phyloP scores from a whole-genome alignment of 2,113 vertebrate species.

The Phrynosoma platyrhinos region DNA sequence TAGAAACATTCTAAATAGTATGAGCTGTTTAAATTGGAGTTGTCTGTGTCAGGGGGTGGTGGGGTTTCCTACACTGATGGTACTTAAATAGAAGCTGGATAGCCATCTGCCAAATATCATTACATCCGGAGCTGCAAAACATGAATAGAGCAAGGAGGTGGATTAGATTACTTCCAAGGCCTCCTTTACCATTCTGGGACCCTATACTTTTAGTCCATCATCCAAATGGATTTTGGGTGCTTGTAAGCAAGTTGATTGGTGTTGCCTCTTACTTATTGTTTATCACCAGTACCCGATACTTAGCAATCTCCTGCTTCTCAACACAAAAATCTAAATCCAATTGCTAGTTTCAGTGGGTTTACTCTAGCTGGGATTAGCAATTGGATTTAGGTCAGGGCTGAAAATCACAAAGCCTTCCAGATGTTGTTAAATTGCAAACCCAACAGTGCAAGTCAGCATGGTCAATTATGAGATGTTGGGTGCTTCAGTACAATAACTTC shows the following conservation, averaged over 20 bases:
- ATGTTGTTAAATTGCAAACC: too few relatives aligned
- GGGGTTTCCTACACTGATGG: too few relatives aligned
- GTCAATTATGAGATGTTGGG: too few relatives aligned
- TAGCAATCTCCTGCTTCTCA: slow-evolving; percentile 3
- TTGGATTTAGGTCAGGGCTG: too few relatives aligned
- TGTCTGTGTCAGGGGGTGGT: not conserved
- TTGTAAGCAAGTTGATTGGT: not conserved
- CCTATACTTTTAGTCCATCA: not conserved
- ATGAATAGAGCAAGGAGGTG: too few relatives aligned
- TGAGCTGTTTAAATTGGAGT: not conserved
- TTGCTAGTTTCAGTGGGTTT: too few relatives aligned
- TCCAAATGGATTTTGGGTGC: not conserved
- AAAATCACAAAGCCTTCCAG: too few relatives aligned
- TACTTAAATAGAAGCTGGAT: not conserved
- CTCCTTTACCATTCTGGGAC: not conserved
- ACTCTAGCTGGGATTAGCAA: too few relatives aligned
- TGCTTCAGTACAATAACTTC: too few relatives aligned
- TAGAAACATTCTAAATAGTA: not conserved
- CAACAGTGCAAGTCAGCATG: too few relatives aligned
- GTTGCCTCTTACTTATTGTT: not conserved
- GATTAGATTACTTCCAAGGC: not conserved
- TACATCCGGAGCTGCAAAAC: not conserved
- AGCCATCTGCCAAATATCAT: not conserved
- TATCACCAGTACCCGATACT: not conserved
- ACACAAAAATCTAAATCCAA: not conserved